phyloP scores from a whole-genome alignment of 1,140 invertebrate species.

The Archivesica marissinica region DNA sequence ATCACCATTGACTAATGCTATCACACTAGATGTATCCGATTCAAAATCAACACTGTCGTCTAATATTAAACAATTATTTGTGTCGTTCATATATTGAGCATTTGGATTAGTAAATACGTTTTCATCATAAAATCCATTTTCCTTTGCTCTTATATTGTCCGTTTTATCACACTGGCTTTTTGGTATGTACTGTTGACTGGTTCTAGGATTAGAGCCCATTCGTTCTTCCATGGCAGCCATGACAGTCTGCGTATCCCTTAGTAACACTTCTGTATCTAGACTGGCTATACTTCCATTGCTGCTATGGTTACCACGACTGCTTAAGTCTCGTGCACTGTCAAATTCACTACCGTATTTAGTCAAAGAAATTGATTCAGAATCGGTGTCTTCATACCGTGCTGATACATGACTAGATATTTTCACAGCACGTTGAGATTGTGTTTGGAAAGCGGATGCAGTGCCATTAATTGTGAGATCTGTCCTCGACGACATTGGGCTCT shows the following conservation, averaged over 20 bases:
- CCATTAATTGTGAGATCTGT: slow-evolving; percentile 38
- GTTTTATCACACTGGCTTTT: slow-evolving; percentile 48
- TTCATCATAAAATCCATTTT: slow-evolving; percentile 10
- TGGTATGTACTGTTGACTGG: background rate
- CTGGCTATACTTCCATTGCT: slow-evolving; percentile 69
- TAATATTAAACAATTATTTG: slow-evolving; percentile 35
- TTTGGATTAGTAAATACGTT: slow-evolving; percentile 14
- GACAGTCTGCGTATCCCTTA: slow-evolving; percentile 85
- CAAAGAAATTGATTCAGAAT: slow-evolving; percentile 67
- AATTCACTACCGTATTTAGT: slow-evolving; percentile 67
- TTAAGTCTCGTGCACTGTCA: slow-evolving; percentile 23
- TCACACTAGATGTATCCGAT: slow-evolving; percentile 76
- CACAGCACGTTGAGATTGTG: slow-evolving; percentile 63
- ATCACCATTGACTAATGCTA: slow-evolving; percentile 78
- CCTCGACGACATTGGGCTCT: slow-evolving; percentile 45
- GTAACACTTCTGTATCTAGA: slow-evolving; percentile 85
- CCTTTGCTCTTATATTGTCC: background rate
- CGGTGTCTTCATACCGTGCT: slow-evolving; percentile 65
- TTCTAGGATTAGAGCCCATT: slow-evolving; percentile 68
- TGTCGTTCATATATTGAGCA: background rate
- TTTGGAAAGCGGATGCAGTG: slow-evolving; percentile 39
- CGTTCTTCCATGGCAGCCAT: slow-evolving; percentile 86
- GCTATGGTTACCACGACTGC: slow-evolving; percentile 32
- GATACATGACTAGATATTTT: slow-evolving; percentile 71
- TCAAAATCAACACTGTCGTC: slow-evolving; percentile 64